phyloP scores from a whole-genome alignment of 1,140 invertebrate species.

The Microplitis mediator region DNA sequence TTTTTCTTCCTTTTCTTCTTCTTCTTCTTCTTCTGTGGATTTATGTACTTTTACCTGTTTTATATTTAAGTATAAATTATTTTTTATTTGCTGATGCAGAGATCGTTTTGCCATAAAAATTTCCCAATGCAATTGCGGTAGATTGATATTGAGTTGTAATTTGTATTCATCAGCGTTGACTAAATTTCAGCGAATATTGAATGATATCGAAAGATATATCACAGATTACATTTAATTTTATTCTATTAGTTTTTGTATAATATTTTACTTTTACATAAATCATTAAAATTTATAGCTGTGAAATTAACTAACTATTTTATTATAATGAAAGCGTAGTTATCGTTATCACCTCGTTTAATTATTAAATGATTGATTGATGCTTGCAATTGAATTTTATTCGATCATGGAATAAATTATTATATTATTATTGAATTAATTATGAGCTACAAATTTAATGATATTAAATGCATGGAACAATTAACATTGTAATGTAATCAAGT shows the following conservation, averaged over 20 bases:
- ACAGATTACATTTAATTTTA: background rate
- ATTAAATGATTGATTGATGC: too few relatives aligned
- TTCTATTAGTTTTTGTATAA: background rate
- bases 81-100: background rate
- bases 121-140: background rate
- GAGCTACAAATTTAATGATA: too few relatives aligned
- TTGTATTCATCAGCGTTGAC: conserved; percentile 9
- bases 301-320: too few relatives aligned
- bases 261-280: too few relatives aligned
- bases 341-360: too few relatives aligned
- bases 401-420: too few relatives aligned
- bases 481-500: too few relatives aligned
- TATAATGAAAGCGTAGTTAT: too few relatives aligned
- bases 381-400: too few relatives aligned
- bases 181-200: conserved; percentile 4
- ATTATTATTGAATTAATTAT: too few relatives aligned
- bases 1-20: background rate
- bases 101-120: conserved; percentile 11
- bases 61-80: background rate
- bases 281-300: too few relatives aligned
- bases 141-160: conserved; percentile 21
- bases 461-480: too few relatives aligned
- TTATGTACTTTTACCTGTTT: background rate
- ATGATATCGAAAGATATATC: background rate
- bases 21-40: background rate